Base-by-base conservation (phyloP, 2,888 invertebrate genomes). In the Yponomeuta malinellus region DNA sequence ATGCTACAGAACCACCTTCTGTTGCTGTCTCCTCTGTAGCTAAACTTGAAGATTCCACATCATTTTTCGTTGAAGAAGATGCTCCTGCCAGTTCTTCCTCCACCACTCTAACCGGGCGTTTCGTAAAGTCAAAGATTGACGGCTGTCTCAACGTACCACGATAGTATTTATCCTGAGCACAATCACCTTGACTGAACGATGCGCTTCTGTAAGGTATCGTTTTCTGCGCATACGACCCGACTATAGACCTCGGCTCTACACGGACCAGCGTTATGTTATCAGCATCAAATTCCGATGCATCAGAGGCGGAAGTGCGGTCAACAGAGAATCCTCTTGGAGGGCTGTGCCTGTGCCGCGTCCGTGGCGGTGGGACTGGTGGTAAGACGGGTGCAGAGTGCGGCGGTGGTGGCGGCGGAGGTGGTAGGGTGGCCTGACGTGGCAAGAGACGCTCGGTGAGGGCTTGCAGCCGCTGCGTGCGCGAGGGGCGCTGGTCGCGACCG, bases 181-280 rank as follows among this genome's bases (percentile, higher is more conserved):
- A 96, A 83, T 97, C 97, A 73, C 96, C 96, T 87, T 97, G 97
- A 0, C 97, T 97, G 81, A 97, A 97, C 9, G 97, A 97, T 8
- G 97, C 96, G 80, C 97, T 97, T 63, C 97, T 94, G 81, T 95
- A 95, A 2, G 97, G 96, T 77, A 95, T 94, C 73, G 94, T 93
- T 79, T 94, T 93, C 79, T 94, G 94, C 23, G 94, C 92, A 79
- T 94, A 94, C 0, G 94, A 93, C 48, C 94, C 94, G 68, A 94
- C 90, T 43, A 94, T 92, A 2, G 93, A 93, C 72, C 94, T 91
- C 5, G 94, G 93, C 78, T 95, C 94, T 70, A 94, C 93, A 76
- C 94, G 93, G 59, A 93, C 87, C 67, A 94, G 86, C 64, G 93
- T 89, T 73, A 93, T 86, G 74, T 89, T 89, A 75, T 91, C 88